These are phyloP conservation scores for Pachliopta kotzebuea DNA, from an alignment of 2,888 invertebrate genomes.

Conservation along the genomic window DNA sequence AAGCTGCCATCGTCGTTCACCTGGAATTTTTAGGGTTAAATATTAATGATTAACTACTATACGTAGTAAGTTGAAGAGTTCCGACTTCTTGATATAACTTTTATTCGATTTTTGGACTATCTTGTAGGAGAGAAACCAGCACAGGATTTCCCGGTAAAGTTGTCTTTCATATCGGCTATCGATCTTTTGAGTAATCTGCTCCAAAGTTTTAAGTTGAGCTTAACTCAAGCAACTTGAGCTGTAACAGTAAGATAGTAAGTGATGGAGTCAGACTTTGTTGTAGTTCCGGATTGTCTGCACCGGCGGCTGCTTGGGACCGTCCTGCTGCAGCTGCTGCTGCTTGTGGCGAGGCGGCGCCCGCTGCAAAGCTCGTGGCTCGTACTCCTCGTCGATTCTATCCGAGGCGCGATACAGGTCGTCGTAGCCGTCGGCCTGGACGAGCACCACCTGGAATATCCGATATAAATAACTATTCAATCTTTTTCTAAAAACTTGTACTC, in stretches of 20 bases:
- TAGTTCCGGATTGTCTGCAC: slow-evolving; percentile 92
- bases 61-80: no score
- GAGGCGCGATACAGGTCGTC: slow-evolving; percentile 63
- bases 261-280: slow-evolving; percentile 82
- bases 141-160: no score
- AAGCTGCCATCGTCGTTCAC: slow-evolving; percentile 91
- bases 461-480: no score
- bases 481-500: no score
- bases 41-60: no score
- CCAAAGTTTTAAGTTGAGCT: no score
- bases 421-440: slow-evolving; percentile 67
- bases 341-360: slow-evolving; percentile 43
- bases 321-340: slow-evolving; percentile 53
- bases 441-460: slow-evolving; percentile 60
- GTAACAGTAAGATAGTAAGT: background rate
- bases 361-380: slow-evolving; percentile 56
- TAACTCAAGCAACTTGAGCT: no score
- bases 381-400: slow-evolving; percentile 64
- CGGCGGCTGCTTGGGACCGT: slow-evolving; percentile 84
- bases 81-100: no score
- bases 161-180: no score
- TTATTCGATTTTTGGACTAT: no score
- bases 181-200: no score
- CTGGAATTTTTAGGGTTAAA: slow-evolving; percentile 44
- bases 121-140: no score